Conservation (phyloP, 2,888 invertebrate species). For the Diarsia mendica region DNA sequence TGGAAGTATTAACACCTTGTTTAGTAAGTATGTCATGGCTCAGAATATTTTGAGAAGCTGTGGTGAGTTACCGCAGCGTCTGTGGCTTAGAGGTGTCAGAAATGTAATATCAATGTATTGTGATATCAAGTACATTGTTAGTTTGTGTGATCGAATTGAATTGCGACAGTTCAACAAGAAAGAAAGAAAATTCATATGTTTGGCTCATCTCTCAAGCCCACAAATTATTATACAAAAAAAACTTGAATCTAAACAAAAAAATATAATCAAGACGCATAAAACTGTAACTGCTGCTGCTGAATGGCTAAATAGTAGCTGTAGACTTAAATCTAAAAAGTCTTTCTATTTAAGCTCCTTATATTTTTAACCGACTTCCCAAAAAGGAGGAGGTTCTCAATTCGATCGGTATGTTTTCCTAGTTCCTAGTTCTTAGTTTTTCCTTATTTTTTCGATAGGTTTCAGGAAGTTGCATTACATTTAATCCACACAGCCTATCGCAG, state of each 20-base stretch:
- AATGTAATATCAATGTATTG: constrained; percentile 28
- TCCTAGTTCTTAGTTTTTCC: too few species aligned
- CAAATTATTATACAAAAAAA: too few species aligned
- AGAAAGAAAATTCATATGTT: not conserved
- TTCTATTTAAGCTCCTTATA: too few species aligned
- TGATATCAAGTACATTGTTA: not conserved
- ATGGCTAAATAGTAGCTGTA: not conserved
- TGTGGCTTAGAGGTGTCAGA: constrained; percentile 50
- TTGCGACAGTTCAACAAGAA: not conserved
- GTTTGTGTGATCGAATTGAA: not conserved
- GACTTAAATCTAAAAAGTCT: too few species aligned
- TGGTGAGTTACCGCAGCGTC: constrained; percentile 41
- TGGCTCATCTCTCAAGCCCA: too few species aligned
- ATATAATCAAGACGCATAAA: not conserved
- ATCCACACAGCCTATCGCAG: not conserved
- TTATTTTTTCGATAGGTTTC: too few species aligned
- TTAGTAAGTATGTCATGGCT: constrained; percentile 28
- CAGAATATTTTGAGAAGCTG: constrained; percentile 29
- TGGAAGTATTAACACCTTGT: not conserved
- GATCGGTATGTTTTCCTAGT: too few species aligned
- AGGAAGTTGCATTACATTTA: not conserved
- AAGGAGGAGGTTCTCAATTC: too few species aligned
- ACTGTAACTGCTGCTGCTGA: not conserved
- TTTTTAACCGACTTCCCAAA: too few species aligned
- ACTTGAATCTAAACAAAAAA: not conserved